Evolutionary conservation across 2,113 vertebrate species (phyloP).

Genomic region (Gymnogyps californianus): DNA sequence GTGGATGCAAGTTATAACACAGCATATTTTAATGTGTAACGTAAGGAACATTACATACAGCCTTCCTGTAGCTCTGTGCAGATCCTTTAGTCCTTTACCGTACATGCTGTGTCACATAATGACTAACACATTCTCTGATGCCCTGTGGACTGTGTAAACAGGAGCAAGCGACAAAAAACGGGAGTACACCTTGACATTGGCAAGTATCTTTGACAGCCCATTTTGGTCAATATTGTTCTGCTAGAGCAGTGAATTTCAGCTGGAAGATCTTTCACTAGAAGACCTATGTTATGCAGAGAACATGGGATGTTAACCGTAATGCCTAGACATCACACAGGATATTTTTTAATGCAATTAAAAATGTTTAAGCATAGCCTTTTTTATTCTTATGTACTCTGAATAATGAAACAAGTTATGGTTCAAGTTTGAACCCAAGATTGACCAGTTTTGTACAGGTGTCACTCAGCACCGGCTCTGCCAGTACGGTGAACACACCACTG

Average conservation of each 20-base stretch:
- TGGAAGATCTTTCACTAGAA: neutral
- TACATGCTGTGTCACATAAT: fast-evolving
- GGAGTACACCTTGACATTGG: neutral
- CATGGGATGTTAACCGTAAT: fast-evolving
- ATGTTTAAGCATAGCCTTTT: fast-evolving
- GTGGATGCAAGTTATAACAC: neutral
- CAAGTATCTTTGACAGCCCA: neutral
- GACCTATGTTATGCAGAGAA: fast-evolving
- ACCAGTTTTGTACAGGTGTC: neutral
- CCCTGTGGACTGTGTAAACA: neutral
- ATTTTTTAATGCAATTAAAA: fast-evolving
- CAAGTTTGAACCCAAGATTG: neutral
- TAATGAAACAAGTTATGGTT: neutral
- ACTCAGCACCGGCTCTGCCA: neutral
- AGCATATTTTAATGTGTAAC: fast-evolving
- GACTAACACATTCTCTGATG: fast-evolving
- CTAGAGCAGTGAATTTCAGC: neutral
- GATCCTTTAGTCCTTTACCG: neutral
- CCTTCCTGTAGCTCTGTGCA: neutral
- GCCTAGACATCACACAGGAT: too few species aligned
- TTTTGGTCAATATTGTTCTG: neutral
- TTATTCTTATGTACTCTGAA: neutral
- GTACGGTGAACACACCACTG: fast-evolving
- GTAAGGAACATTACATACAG: fast-evolving
- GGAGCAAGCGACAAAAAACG: neutral